Evolutionary conservation across 2,113 vertebrate genomes (phyloP), one percentile per base, ranked within the genome.

Genomic region (Chascanopsetta lugubris): DNA sequence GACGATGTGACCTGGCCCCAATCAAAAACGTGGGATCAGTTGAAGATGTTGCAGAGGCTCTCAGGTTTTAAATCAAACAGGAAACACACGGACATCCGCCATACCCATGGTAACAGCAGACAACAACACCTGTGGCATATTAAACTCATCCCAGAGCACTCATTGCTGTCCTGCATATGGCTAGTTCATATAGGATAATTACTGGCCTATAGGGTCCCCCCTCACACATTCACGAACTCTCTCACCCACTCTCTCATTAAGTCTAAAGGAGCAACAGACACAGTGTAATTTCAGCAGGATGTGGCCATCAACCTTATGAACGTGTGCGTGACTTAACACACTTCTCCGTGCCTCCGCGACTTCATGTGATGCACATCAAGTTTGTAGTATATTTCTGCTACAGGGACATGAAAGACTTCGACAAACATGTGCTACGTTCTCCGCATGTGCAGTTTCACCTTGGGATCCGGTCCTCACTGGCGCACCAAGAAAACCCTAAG

Each of bases 201-300:
- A 87, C 71, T 75, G 74, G 66, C 70, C 86, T 85, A 63, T 82
- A 80, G 48, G 78, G 67, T 72, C 55, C 72, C 54, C 56, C 24
- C 75, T 60, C 58, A 80, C 45, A 56, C 57, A 68, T 29, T 51
- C 55, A 56, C 55, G 53, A 77, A 56, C 56, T 58, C 72, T 69
- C 59, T 75, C 61, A 59, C 59, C 62, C 65, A 36, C 64, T 49
- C 78, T 83, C 71, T 85, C 76, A 82, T 85, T 87, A 85, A 61
- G 63, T 83, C 63, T 60, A 86, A 85, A 87, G 83, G 76, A 80
- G 69, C 76, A 83, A 78, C 76, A 88, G 85, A 83, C 81, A 73
- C 68, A 75, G 66, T 86, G 72, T 87, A 89, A 88, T 87, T 87
- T 84, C 76, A 73, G 43, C 82, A 87, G 88, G 89, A 88, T 88